Percentiles rank a stretch among this genome's conserved stretches.
These are phyloP conservation scores for Pemphredon lugubris DNA, from an alignment of 2,888 invertebrate genomes.

Conservation along the genomic window DNA sequence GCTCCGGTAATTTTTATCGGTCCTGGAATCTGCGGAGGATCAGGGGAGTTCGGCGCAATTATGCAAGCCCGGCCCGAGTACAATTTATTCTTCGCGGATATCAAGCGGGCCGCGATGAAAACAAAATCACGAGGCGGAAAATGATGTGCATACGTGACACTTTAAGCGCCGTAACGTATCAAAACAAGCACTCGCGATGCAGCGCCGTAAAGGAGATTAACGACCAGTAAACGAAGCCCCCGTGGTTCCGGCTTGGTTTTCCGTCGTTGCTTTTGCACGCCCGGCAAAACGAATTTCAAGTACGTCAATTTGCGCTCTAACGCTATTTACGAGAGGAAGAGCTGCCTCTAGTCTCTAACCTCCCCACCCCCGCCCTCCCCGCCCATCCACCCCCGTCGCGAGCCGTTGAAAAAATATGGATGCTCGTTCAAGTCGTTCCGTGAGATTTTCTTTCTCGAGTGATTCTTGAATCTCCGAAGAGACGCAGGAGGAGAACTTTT, in stretches of 20 bases:
- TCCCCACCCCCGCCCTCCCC: no score
- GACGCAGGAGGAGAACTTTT: no score
- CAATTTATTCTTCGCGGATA: neutral
- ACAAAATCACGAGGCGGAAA: constrained; percentile 22
- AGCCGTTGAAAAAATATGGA: no score
- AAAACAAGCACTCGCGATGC: neutral
- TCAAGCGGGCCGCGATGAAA: neutral
- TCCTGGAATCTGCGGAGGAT: constrained; percentile 2
- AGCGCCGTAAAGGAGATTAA: constrained; percentile 2
- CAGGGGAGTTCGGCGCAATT: constrained; percentile 4
- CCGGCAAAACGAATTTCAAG: neutral
- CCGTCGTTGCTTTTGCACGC: neutral
- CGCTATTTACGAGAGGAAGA: neutral
- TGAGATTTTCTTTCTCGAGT: no score
- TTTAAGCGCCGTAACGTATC: neutral
- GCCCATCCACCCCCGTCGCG: no score
- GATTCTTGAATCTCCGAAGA: no score
- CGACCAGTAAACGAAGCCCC: constrained; percentile 4
- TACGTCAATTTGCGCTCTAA: neutral
- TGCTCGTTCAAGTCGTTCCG: no score
- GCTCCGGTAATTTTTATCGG: neutral
- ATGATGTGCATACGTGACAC: constrained; percentile 12
- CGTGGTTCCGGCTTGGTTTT: neutral
- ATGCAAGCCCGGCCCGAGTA: constrained; percentile 16
- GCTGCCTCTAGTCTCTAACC: no score